A percentile compares a stretch with the other conserved stretches of the same genome.
Conservation (phyloP, 2,797 vertebrate species). For the Pyrocephalus nanus region DNA sequence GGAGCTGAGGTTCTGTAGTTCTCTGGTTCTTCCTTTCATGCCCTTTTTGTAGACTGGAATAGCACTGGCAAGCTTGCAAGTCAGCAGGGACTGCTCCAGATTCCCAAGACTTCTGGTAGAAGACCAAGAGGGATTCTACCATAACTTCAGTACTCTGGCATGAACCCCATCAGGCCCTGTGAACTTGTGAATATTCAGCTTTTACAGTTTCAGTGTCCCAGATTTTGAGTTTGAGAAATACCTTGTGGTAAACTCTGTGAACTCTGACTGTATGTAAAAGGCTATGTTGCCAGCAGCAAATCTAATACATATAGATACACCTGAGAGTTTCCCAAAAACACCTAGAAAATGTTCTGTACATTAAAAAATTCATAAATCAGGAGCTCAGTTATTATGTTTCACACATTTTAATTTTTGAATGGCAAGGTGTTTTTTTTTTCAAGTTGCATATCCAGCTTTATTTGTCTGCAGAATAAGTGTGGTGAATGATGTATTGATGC, state of each 20-base stretch:
- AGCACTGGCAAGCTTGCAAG: not conserved
- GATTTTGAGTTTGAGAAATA: not conserved
- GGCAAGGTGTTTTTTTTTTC: not conserved
- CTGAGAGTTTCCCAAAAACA: not conserved
- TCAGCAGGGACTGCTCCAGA: not conserved
- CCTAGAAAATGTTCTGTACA: not conserved
- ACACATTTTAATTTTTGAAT: not conserved
- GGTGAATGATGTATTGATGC: not conserved
- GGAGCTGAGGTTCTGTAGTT: not conserved
- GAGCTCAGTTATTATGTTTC: not conserved
- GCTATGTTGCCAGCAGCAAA: not conserved
- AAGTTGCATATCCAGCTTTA: not conserved
- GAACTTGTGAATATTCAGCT: not conserved
- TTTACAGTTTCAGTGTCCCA: not conserved
- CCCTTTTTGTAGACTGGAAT: not conserved
- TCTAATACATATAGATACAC: not conserved
- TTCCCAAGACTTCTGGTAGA: not conserved
- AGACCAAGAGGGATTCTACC: not conserved
- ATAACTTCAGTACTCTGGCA: not conserved
- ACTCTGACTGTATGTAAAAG: not conserved
- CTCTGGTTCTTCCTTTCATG: not conserved
- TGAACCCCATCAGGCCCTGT: not conserved
- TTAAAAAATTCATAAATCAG: not conserved
- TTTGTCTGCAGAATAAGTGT: not conserved
- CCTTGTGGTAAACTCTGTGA: not conserved